Evolutionary conservation across 2,113 vertebrate species (phyloP).

Genomic region (Vulpes vulpes): DNA sequence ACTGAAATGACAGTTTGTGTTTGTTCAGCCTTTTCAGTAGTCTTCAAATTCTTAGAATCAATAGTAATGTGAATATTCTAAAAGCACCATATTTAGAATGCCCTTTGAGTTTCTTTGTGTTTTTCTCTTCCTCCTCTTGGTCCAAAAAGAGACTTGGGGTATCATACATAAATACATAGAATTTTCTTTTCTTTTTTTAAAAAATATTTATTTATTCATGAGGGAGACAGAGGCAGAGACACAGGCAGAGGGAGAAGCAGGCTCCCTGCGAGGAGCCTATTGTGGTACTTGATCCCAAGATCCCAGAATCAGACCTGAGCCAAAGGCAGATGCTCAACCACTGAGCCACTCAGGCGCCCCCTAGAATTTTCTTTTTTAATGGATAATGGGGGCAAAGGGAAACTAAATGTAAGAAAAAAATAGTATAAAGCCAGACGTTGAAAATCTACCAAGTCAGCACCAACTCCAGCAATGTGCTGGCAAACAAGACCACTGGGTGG

Average conservation of each 20-base stretch:
- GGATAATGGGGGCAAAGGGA: background rate
- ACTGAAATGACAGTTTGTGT: background rate
- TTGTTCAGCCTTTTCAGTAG: background rate
- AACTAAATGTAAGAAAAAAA: conserved; percentile 5
- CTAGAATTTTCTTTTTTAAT: background rate
- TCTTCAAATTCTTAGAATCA: background rate
- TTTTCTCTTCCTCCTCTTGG: background rate
- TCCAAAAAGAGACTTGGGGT: background rate
- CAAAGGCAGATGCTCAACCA: no score
- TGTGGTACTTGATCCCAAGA: no score
- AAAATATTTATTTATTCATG: background rate
- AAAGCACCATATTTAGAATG: background rate
- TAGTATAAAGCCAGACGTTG: background rate
- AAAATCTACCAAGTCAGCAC: background rate
- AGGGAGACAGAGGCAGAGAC: background rate
- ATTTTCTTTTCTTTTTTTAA: background rate
- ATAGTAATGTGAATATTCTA: background rate
- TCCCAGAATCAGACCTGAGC: no score
- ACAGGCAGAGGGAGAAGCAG: background rate
- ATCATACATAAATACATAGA: background rate
- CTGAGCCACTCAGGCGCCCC: no score
- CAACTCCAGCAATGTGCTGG: background rate
- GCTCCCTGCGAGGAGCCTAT: no score
- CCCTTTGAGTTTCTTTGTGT: background rate
- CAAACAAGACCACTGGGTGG: background rate